Evolutionary conservation across 2,113 vertebrate species (phyloP), one percentile per base, ranked within the genome.

Genomic region (Phyllostomus discolor): DNA sequence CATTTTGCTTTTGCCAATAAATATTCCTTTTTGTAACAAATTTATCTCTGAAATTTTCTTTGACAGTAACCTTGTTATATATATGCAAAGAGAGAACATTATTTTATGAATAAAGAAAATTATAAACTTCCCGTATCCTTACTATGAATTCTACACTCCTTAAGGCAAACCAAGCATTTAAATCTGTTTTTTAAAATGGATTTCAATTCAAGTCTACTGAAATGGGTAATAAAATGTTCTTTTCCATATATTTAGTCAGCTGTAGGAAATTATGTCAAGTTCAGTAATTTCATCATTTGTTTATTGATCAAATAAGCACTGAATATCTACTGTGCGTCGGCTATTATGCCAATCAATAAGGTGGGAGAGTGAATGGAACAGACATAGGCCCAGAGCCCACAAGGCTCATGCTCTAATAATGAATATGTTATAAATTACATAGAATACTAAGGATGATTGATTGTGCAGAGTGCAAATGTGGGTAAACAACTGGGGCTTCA

Each of bases 101-200:
- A 46, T 93, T 50, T n/a, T 46, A 96, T 90, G 86, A 52, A 94
- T 89, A 82, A 73, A 92, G 11, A 66, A 88, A 84, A 69, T 69
- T 41, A 54, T 10, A 95, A 82, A 90, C 4, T 93, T 78, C 50
- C 7, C 82, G 4, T 52, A 46, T 22, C 12, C 12, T 81, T 73
- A 14, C 7, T 72, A 1, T 76, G 73, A 43, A n/a, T 73, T 69
- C n/a, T 73, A 38, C 0, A 43, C 19, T 67, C 50, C 52, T 48
- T 93, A 66, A 88, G 64, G 14, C 75, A 14, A 3, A 80, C 33
- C 52, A 88, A 89, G 10, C 19, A 79, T 64, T 88, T 73, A 57
- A 84, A 86, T 7, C 26, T 43, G 14, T 73, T 86, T 86, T 78
- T 15, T 14, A 3, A 90, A 88, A 1, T 79, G 7, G 48, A 91